Evolutionary conservation across 2,113 vertebrate genomes (phyloP).

Genomic region (Athene cunicularia): DNA sequence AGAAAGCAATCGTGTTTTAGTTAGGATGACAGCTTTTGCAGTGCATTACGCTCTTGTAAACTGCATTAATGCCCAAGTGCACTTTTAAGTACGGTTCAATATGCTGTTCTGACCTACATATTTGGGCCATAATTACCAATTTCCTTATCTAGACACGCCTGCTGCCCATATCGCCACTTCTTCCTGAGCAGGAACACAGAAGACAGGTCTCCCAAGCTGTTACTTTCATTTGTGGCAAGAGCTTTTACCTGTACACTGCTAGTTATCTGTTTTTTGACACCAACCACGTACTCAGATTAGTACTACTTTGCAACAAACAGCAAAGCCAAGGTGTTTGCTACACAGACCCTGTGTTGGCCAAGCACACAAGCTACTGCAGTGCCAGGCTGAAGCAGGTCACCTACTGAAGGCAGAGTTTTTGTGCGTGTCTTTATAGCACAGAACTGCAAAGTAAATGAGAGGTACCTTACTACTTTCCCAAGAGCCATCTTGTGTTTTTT

Average conservation of each 20-base stretch:
- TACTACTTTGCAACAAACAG: neutral
- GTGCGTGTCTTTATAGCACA: rapidly evolving
- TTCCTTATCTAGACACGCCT: neutral
- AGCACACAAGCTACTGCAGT: neutral
- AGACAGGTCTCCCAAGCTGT: neutral
- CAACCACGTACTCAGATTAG: neutral
- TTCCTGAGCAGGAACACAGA: neutral
- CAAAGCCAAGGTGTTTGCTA: neutral
- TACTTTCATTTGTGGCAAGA: neutral
- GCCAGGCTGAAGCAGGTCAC: neutral
- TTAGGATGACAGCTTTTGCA: neutral
- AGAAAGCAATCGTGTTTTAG: neutral
- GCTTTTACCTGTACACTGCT: neutral
- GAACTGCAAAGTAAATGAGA: neutral
- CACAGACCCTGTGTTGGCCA: rapidly evolving
- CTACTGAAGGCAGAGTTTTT: neutral
- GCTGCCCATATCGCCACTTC: neutral
- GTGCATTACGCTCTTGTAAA: neutral
- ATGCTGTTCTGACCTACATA: neutral
- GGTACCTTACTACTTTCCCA: neutral
- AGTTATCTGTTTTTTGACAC: neutral
- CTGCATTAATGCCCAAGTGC: neutral
- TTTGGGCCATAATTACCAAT: neutral
- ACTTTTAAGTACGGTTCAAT: neutral
- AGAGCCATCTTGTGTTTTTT: neutral